Evolutionary conservation across 2,113 vertebrate genomes (phyloP).

Genomic region (Chamaetylas fuelleborni): DNA sequence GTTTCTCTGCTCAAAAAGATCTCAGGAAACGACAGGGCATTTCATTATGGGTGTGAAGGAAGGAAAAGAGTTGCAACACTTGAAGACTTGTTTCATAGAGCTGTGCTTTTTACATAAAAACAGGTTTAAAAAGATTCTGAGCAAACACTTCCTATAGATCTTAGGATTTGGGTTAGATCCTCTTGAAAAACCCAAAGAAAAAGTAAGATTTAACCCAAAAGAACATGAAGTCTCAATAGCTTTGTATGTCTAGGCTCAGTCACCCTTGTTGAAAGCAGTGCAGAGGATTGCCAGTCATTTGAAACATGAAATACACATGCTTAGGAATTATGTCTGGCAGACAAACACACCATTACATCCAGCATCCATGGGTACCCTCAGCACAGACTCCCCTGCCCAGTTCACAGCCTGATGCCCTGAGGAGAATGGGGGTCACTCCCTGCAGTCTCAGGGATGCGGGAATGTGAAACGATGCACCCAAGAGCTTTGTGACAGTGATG

Average conservation of each 20-base stretch:
- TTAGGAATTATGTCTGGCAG: not conserved
- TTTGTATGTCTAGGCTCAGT: not conserved
- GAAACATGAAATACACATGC: not conserved
- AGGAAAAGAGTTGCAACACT: not conserved
- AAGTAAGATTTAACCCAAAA: not conserved
- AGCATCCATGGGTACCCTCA: not conserved
- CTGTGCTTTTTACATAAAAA: not conserved
- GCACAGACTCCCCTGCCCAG: not conserved
- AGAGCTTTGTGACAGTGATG: not conserved
- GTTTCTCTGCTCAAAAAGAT: not conserved
- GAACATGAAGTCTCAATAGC: not conserved
- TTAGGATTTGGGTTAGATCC: not conserved
- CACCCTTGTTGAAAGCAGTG: not conserved
- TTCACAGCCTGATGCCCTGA: not conserved
- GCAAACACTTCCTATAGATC: not conserved
- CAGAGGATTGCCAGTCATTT: not conserved
- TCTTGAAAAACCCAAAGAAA: not conserved
- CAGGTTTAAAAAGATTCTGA: not conserved
- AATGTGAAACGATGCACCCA: not conserved
- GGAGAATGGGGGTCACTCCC: accelerated
- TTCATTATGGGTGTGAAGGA: not conserved
- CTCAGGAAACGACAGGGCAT: not conserved
- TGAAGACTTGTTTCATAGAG: not conserved
- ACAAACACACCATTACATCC: not conserved
- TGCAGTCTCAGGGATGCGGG: accelerated